Base-by-base conservation (phyloP, 2,888 invertebrate species). In the Sepioteuthis lessoniana region DNA sequence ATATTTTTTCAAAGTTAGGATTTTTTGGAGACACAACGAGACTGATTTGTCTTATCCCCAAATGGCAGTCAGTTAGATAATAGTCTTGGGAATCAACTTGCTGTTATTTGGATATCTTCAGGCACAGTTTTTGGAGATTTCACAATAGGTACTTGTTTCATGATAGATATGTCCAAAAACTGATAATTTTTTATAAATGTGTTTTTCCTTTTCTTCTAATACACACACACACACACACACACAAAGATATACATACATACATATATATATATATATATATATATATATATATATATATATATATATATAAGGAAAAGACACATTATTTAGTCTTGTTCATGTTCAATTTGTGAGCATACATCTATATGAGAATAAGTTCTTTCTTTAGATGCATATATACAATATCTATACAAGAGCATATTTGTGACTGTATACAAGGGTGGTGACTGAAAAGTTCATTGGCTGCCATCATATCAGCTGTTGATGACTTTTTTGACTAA, bases 21-120 rank as follows among this genome's bases (percentile, higher is more conserved):
- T 4, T 76, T 76, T n/a, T 76, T 76, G n/a, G n/a, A 76, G 76
- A 76, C n/a, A n/a, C 76, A 76, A 76, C n/a, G 76, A 76, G 76
- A 16, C 76, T 76, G n/a, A n/a, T 76, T 76, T 76, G n/a, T 76
- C 76, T 76, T n/a, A 76, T 76, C 76, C 76, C 76, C 76, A 76
- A 76, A 76, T 35, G 76, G n/a, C 76, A 76, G 76, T n/a, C n/a
- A 76, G 76, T 76, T 35, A n/a, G 76, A 76, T 76, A 76, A 76
- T 76, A n/a, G n/a, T 76, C n/a, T n/a, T 76, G 76, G n/a, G 76
- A 76, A 76, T 76, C 35, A 35, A n/a, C 35, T 76, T n/a, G n/a
- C n/a, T 19, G 76, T 76, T n/a, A n/a, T 76, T 76, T 76, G n/a
- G 76, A 76, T 76, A n/a, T 76, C 76, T 76, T n/a, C 35, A 16